Evolutionary conservation across 2,888 invertebrate species (phyloP), one percentile per base, ranked within the genome.

Genomic region (Galerucella nymphaeae): DNA sequence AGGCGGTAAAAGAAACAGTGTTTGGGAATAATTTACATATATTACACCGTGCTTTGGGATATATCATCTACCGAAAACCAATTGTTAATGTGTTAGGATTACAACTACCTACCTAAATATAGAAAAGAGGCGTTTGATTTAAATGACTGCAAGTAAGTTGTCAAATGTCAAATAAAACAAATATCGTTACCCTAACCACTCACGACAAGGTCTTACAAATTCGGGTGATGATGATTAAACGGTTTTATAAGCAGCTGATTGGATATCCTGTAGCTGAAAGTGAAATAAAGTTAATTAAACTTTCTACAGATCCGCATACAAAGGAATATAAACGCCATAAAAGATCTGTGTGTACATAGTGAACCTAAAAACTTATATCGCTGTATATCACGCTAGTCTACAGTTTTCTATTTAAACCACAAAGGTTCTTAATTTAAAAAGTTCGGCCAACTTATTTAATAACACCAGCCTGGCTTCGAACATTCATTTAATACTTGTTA

Each of bases 401-500:
- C 18, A 18, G 3, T 18, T 10, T 53, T 18, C 18, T 18, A 10
- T 53, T 53, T 53, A 18, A 16, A 53, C 18, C 53, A 53, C 53
- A 53, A 16, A 53, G 18, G 53, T 16, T 45, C 23, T 57, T 66
- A 58, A 58, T 66, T 66, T 45, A 30, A 30, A 58, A 61, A 67
- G 48, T 59, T 67, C n/a, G 11, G 45, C 55, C 8, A 67, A 67
- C 59, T 67, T 59, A 59, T 67, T 61, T 67, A 67, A 59, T 67
- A 67, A 59, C 8, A 30, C 13, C 50, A n/a, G 11, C 38, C 61
- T 38, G 41, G n/a, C n/a, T 41, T 41, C 9, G 16, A 38, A 41
- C 18, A 16, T 42, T 18, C 53, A 66, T 18, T 66, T 41, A 55
- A 38, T 38, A 20, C 20, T n/a, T 59, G 48, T 70, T 70, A 63